A percentile compares a stretch with the other conserved stretches of the same genome.
Conservation (phyloP, 2,113 vertebrate species). For the Lepus americanus region DNA sequence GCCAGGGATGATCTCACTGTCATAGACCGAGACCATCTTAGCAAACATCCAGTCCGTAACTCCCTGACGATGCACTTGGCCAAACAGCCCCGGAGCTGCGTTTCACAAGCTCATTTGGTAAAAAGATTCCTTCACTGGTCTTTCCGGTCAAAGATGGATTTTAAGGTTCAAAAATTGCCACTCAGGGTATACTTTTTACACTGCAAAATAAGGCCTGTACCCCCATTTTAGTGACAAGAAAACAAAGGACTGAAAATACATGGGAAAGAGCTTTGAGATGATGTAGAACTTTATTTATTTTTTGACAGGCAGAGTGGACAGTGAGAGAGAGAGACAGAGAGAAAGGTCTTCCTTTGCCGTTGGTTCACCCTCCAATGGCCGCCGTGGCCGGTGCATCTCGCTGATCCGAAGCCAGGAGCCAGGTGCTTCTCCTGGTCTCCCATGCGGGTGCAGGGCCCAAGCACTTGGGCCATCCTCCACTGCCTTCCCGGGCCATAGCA, state of each 20-base stretch:
- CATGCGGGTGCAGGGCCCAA: too few species aligned
- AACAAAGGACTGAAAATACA: not conserved
- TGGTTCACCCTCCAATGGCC: too few species aligned
- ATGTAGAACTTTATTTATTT: not conserved
- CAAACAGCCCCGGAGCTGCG: not conserved
- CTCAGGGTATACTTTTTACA: not conserved
- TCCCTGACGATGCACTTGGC: not conserved
- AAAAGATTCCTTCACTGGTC: not conserved
- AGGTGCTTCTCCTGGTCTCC: too few species aligned
- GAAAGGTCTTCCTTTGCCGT: too few species aligned
- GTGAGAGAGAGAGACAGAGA: too few species aligned
- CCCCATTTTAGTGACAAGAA: not conserved
- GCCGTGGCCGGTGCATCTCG: too few species aligned
- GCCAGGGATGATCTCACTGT: not conserved
- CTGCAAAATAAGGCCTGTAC: not conserved
- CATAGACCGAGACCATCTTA: not conserved
- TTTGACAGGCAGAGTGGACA: too few species aligned
- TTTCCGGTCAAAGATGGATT: not conserved
- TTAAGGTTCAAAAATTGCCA: not conserved
- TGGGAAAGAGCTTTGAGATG: not conserved
- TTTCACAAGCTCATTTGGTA: not conserved
- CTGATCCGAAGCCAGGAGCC: too few species aligned
- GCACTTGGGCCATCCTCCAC: too few species aligned
- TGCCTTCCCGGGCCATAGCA: too few species aligned
- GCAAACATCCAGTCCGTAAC: not conserved